These are phyloP conservation scores for Meriones psammophilus DNA, from an alignment of 2,797 vertebrate species.

Conservation along the genomic window DNA sequence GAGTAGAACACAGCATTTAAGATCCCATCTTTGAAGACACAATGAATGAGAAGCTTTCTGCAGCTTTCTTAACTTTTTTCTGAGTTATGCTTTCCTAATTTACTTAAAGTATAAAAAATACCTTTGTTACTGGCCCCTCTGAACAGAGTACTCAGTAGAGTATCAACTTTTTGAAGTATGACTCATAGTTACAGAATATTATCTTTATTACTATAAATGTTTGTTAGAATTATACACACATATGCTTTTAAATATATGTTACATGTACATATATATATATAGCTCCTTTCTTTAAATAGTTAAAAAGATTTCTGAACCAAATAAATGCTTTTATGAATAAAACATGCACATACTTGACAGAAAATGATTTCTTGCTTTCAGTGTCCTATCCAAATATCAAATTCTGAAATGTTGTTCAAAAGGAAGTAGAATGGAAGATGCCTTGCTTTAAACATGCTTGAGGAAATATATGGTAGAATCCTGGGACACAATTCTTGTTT, in stretches of 20 bases:
- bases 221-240: background rate
- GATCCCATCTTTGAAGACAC: background rate
- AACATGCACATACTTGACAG: background rate
- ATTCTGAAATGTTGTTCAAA: conserved; percentile 45
- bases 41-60: background rate
- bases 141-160: conserved; percentile 9
- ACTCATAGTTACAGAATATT: background rate
- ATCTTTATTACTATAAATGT: background rate
- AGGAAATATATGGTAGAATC: conserved; percentile 30
- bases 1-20: background rate
- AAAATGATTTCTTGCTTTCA: conserved; percentile 27
- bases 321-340: background rate
- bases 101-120: conserved; percentile 25
- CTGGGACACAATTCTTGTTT: background rate
- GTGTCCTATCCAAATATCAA: conserved; percentile 4
- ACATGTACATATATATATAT: background rate
- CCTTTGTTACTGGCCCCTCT: background rate
- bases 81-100: conserved; percentile 45
- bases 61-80: conserved; percentile 15
- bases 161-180: conserved; percentile 1
- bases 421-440: background rate
- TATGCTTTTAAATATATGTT: background rate
- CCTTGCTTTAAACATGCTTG: background rate
- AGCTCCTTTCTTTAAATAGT: background rate
- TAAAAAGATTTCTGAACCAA: background rate